Base-by-base conservation (phyloP, 64 coral and sea anemone genomes). In the Porites lutea region DNA sequence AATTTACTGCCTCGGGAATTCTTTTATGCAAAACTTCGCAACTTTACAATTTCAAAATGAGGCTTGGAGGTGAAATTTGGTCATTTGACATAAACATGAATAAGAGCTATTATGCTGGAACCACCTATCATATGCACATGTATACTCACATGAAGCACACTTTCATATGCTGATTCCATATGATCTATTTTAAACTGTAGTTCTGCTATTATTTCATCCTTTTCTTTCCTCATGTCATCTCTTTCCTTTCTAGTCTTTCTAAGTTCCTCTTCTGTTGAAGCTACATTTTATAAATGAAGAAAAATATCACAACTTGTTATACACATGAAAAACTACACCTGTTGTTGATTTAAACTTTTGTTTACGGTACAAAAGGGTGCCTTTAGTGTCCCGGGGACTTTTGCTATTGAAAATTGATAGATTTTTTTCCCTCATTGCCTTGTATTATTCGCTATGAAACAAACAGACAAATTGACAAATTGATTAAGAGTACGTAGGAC, bases 91-190 rank as follows among this genome's bases (percentile, higher is more conserved):
- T 37, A 37, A 37, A 37, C 27, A 37, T 1, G 1, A 0, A 37
- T 37, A 37, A 37, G 27, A 1, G 27, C 27, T 37, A 37, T 37
- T 37, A 0, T 37, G 0, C 1, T 0, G 27, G 2, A 57, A 57
- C 7, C 54, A 57, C 7, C 7, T 12, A 7, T 12, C 54, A 57
- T 9, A 9, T 57, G 7, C 7, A 57, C 54, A 57, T 57, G 7
- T 46, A 45, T 82, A 88, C 94, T 91, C 88, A 96, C 97, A 91
- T 99, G 97, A 65, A 99, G 97, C 52, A 99, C 93, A 73, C 94
- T 96, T 79, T 99, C 97, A 91, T 99, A 99, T 47, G 90, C 97
- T 22, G 97, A 96, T 72, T 99, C 97, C 97, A 99, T 99, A 71
- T 88, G 91, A 46, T 99, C 97, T 64, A 99, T 99, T 76, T 94